A percentile compares a stretch with the other conserved stretches of the same genome.
These are phyloP conservation scores for Lycia hirtaria DNA, from an alignment of 2,888 invertebrate species.

Conservation along the genomic window DNA sequence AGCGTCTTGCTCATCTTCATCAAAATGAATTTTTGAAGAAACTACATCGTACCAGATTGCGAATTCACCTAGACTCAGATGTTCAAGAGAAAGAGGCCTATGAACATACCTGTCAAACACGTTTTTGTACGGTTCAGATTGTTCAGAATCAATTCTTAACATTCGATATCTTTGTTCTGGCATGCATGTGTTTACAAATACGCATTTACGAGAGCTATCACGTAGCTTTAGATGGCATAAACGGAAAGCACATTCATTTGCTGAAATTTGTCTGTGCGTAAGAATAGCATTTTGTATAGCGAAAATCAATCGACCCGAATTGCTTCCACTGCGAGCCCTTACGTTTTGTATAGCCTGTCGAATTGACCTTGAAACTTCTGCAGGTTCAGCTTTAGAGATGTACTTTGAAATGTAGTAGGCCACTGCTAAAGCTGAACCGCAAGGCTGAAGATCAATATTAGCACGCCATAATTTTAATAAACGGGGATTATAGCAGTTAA, in stretches of 20 bases:
- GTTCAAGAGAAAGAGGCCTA: background rate
- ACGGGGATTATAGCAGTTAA: slow-evolving; percentile 2
- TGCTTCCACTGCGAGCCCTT: background rate
- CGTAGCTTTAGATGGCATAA: background rate
- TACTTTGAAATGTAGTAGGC: slow-evolving; percentile 6
- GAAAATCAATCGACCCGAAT: background rate
- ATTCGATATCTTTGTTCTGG: slow-evolving; percentile 3
- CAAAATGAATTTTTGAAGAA: background rate
- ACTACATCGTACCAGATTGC: background rate
- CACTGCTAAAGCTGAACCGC: background rate
- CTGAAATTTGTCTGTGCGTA: background rate
- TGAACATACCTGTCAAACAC: slow-evolving; percentile 7
- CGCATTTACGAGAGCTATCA: background rate
- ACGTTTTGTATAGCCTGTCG: background rate
- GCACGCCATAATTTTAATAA: slow-evolving; percentile 1
- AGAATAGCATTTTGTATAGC: background rate
- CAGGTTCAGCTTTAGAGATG: background rate
- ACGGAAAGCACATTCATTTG: slow-evolving; percentile 1
- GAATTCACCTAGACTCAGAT: slow-evolving; percentile 1
- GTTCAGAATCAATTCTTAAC: background rate
- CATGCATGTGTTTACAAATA: background rate
- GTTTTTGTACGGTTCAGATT: background rate
- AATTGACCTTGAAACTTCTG: background rate
- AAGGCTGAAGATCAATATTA: slow-evolving; percentile 7
- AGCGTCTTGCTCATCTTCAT: background rate